phyloP scores from a whole-genome alignment of 2,888 invertebrate genomes.

The Netelia virgata region DNA sequence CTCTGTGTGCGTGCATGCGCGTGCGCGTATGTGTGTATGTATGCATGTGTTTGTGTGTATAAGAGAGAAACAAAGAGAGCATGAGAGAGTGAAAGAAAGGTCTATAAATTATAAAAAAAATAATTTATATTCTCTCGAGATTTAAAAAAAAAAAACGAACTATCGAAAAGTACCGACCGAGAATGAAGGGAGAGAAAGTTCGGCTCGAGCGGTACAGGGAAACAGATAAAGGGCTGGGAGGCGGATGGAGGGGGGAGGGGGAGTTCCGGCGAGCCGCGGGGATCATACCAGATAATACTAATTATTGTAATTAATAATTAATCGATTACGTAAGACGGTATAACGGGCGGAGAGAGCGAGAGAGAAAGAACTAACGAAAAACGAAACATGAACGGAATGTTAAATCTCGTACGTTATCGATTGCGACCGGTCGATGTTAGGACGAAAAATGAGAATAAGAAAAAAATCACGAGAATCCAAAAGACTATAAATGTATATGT shows the following conservation, averaged over 20 bases:
- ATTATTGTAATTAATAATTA: conserved; percentile 80
- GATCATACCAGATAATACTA: conserved; percentile 81
- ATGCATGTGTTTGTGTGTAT: conserved; percentile 23
- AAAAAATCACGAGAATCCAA: conserved; percentile 2
- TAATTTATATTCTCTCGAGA: conserved; percentile 19
- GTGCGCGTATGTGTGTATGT: conserved; percentile 12
- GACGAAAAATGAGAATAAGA: neutral
- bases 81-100: conserved; percentile 36
- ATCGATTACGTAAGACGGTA: conserved; percentile 73
- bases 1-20: conserved; percentile 45
- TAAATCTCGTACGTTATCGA: conserved; percentile 6
- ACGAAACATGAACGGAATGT: neutral
- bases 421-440: conserved; percentile 19
- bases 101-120: conserved; percentile 11
- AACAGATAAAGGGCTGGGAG: conserved; percentile 42
- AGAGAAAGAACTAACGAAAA: conserved; percentile 12
- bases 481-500: conserved; percentile 29
- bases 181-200: conserved; percentile 56
- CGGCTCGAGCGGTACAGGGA: conserved; percentile 67
- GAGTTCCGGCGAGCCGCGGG: conserved; percentile 77
- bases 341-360: conserved; percentile 59
- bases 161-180: conserved; percentile 23
- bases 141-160: neutral
- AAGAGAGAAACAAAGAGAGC: neutral
- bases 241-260: conserved; percentile 70